Conservation (phyloP, 2,888 invertebrate species). For the Aphrophora alni region DNA sequence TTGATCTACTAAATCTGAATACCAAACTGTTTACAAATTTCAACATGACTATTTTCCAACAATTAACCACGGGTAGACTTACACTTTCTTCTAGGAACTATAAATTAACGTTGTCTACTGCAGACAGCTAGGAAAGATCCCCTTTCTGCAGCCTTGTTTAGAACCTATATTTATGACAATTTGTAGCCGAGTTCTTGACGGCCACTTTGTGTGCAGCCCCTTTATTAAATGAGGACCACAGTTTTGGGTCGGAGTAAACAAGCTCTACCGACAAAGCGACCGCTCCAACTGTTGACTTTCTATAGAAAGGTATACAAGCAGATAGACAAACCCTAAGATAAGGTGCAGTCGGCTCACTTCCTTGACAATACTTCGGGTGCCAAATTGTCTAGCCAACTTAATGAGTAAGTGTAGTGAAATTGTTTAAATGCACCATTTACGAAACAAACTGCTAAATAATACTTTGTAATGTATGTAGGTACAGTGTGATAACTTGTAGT, state of each 20-base stretch:
- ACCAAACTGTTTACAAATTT: too few species aligned
- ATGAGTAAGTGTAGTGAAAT: too few species aligned
- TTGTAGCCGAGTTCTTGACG: neutral
- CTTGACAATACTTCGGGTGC: neutral
- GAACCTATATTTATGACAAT: neutral
- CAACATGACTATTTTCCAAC: too few species aligned
- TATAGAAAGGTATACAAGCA: conserved; percentile 5
- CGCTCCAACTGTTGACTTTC: conserved; percentile 2
- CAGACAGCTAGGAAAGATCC: neutral
- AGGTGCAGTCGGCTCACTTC: neutral
- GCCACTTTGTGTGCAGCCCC: neutral
- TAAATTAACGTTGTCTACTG: too few species aligned
- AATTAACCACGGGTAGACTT: too few species aligned
- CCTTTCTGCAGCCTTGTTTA: neutral
- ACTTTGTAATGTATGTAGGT: too few species aligned
- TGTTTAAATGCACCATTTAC: too few species aligned
- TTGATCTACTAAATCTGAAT: too few species aligned
- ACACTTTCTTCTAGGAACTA: too few species aligned
- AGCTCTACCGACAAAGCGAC: neutral
- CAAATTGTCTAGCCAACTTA: neutral
- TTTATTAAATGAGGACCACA: neutral
- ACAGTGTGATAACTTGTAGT: too few species aligned
- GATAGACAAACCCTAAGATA: neutral
- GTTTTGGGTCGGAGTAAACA: neutral
- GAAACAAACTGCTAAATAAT: too few species aligned